Base-by-base conservation (phyloP, 2,888 invertebrate species). In the Cheilosia grossa region DNA sequence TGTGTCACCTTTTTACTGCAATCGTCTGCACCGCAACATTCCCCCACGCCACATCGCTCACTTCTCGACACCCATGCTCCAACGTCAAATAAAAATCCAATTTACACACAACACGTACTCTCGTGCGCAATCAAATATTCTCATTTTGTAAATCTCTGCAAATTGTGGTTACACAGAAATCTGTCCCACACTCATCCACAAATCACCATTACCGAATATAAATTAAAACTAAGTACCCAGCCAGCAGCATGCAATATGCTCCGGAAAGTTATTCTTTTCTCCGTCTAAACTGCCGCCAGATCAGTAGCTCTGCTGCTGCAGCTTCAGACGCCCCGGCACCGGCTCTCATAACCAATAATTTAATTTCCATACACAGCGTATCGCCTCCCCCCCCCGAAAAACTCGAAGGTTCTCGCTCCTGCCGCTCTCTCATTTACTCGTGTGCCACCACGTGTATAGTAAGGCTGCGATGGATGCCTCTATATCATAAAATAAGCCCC, bases 291-390 rank as follows among this genome's bases (percentile, higher is more conserved):
- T 61, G 24, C 66, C 51, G 24, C 21, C 54, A 72, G 67, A 79
- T 79, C 82, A 74, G 42, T 73, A 56, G 58, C 24, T 21, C 74
- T 24, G 30, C 40, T 42, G n/a, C 17, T 21, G 61, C 59, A 74
- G 74, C 74, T 9, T 30, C 27, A 7, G 27, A 63, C 42, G 69
- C 30, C 33, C 24, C 51, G 42, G 37, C 54, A 66, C 74, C 49
- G 61, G 67, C 72, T 85, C 81, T 85, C 85, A 85, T 85, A 86
- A 86, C 86, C 86, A 86, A 86, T 86, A 86, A 86, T 86, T 86
- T 86, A 86, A 86, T 86, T 86, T 86, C 82, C 86, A 82, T 86
- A 73, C 82, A 77, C 82, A 77, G 73, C 49, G 58, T 67, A 47
- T 33, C 56, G 54, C 21, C 33, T 49, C 30, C 30, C 7, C 7